Conservation (phyloP, 1,140 invertebrate genomes). For the Drosophila parabipectinata region DNA sequence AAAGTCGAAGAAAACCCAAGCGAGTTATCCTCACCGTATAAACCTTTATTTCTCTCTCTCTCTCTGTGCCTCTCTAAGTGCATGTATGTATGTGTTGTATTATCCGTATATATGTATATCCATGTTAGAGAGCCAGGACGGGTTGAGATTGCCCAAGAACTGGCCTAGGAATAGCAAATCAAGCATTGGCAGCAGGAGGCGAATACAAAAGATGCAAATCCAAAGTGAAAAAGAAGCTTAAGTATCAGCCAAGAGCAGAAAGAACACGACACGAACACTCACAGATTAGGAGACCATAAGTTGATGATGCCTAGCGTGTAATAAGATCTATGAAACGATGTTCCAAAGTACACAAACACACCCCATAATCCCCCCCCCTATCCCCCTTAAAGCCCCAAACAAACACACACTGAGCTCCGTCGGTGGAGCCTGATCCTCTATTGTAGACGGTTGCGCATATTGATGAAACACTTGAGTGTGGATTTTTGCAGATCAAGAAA, state of each 20-base stretch:
- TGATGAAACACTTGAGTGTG: slow-evolving; percentile 1
- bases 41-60: slow-evolving; percentile 16
- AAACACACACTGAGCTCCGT: neutral
- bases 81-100: slow-evolving; percentile 16
- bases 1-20: neutral
- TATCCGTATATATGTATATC: slow-evolving; percentile 15
- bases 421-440: slow-evolving; percentile 4
- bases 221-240: neutral
- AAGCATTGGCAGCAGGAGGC: slow-evolving; percentile 44
- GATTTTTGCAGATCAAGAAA: slow-evolving; percentile 3
- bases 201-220: slow-evolving; percentile 14
- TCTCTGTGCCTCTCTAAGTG: slow-evolving; percentile 21
- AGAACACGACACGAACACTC: slow-evolving; percentile 13
- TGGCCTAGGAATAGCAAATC: slow-evolving; percentile 28
- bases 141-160: slow-evolving; percentile 3
- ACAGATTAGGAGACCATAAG: slow-evolving; percentile 7
- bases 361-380: neutral
- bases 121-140: slow-evolving; percentile 21
- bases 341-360: slow-evolving; percentile 20
- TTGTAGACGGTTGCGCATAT: neutral
- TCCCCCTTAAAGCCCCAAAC: slow-evolving; percentile 4
- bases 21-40: neutral
- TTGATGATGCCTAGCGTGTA: slow-evolving; percentile 24
- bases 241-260: neutral
- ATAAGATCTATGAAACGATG: slow-evolving; percentile 23